phyloP scores from a whole-genome alignment of 2,113 vertebrate genomes.

The Crocuta crocuta region DNA sequence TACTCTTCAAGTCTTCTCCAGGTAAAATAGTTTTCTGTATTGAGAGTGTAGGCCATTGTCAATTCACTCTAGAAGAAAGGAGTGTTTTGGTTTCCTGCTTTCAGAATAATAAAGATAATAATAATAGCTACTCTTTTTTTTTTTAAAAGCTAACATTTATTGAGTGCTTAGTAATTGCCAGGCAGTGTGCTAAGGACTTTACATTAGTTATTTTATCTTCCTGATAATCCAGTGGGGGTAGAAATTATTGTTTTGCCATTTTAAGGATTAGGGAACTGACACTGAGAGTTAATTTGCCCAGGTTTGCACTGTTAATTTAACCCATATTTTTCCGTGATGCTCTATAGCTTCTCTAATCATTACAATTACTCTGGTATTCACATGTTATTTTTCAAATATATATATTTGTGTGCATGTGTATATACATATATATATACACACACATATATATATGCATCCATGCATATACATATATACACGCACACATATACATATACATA shows the following conservation, averaged over 20 bases:
- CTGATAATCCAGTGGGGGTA: background rate
- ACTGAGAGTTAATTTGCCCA: conserved; percentile 46
- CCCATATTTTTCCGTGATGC: background rate
- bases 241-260: conserved; percentile 42
- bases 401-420: background rate
- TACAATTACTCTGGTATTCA: background rate
- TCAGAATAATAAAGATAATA: background rate
- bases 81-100: conserved; percentile 41
- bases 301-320: conserved; percentile 15
- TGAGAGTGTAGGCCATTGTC: background rate
- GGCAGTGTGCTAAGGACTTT: conserved; percentile 43
- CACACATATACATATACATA: background rate
- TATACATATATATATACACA: background rate
- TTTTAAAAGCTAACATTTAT: conserved; percentile 26
- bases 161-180: conserved; percentile 14
- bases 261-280: conserved; percentile 56
- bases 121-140: conserved; percentile 17
- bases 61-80: conserved; percentile 47
- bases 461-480: background rate
- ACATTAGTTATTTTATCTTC: conserved; percentile 40
- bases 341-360: background rate
- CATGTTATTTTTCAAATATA: conserved; percentile 20
- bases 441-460: background rate
- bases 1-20: background rate
- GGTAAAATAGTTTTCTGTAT: conserved; percentile 3